Percentiles rank a stretch among this genome's conserved stretches.
Conservation (phyloP, 64 coral and sea anemone genomes). For the Orbicella faveolata region DNA sequence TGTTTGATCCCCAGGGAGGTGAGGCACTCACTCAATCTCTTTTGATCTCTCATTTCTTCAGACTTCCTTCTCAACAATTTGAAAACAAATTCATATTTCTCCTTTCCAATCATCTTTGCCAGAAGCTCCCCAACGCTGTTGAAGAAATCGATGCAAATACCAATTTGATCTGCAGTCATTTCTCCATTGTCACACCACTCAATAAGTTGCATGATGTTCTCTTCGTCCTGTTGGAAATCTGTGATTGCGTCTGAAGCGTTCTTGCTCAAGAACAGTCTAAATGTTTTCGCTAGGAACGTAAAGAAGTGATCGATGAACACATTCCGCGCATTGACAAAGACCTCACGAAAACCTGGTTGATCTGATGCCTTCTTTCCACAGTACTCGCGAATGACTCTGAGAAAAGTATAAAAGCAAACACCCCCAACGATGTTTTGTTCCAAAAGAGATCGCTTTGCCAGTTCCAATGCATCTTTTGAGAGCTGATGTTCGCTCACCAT, state of each 20-base stretch:
- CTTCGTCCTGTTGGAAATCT: constrained; percentile 21
- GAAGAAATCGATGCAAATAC: background rate
- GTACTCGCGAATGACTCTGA: no score
- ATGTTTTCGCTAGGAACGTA: background rate
- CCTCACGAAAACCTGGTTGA: no score
- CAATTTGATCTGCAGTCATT: no score
- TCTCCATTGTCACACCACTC: no score
- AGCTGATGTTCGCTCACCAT: background rate
- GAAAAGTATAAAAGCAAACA: background rate
- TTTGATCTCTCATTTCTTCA: no score
- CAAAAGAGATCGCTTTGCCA: background rate
- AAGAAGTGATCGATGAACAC: background rate
- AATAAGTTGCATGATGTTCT: background rate
- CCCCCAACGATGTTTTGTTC: background rate
- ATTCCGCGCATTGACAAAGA: no score
- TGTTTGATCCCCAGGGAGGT: constrained; percentile 49
- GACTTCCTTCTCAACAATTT: background rate
- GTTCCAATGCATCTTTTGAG: background rate
- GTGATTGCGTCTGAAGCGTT: constrained; percentile 22
- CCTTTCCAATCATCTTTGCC: constrained; percentile 48
- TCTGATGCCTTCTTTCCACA: no score
- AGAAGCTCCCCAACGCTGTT: background rate
- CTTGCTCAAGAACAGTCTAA: constrained; percentile 32
- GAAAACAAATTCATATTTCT: background rate
- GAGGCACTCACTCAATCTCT: constrained; percentile 33